Conservation (phyloP, 1,140 invertebrate genomes). For the Brachionus rubens region DNA sequence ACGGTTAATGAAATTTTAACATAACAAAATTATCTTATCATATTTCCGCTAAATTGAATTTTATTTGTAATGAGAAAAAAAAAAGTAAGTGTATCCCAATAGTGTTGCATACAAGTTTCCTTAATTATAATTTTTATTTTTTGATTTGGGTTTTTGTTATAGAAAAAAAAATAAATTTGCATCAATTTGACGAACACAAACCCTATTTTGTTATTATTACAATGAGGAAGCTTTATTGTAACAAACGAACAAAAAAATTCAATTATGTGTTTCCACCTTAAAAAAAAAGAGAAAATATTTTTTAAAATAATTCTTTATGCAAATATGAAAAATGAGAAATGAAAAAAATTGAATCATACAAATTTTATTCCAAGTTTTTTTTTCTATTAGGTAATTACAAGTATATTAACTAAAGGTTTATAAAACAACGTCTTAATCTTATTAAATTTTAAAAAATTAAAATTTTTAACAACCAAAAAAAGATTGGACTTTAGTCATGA, state of each 20-base stretch:
- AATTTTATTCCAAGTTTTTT: background rate
- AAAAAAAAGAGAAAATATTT: too few species aligned
- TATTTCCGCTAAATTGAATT: conserved; percentile 31
- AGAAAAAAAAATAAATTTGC: conserved; percentile 1
- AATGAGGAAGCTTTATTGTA: conserved; percentile 5
- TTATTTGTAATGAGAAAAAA: background rate
- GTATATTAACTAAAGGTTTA: background rate
- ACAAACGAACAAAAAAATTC: background rate
- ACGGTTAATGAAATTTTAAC: too few species aligned
- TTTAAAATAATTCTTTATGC: background rate
- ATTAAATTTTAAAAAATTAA: conserved; percentile 7
- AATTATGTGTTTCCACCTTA: background rate
- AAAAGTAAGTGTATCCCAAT: background rate
- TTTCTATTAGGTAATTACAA: conserved; percentile 31
- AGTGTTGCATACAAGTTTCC: background rate
- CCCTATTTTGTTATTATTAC: background rate
- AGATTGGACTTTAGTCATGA: too few species aligned
- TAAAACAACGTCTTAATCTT: background rate
- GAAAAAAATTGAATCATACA: too few species aligned
- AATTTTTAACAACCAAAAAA: too few species aligned
- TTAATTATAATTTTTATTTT: background rate
- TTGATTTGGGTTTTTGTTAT: too few species aligned
- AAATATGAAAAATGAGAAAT: conserved; percentile 25
- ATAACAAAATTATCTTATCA: conserved; percentile 1
- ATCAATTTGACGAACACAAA: too few species aligned